Conservation (phyloP, 2,113 vertebrate species). For the Aplodontia rufa region DNA sequence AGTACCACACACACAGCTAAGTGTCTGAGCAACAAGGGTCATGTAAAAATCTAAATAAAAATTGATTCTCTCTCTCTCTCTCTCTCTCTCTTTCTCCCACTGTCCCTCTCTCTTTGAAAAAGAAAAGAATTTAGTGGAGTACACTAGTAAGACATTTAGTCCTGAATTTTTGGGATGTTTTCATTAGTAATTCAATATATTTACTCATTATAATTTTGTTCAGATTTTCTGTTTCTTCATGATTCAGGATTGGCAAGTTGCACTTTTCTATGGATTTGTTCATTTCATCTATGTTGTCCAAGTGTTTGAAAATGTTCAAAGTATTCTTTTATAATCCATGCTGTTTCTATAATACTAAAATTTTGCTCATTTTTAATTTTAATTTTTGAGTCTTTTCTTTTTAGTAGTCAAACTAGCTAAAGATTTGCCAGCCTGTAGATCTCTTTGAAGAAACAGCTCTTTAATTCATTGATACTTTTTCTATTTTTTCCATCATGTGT, state of each 20-base stretch:
- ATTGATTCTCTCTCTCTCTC: too few relatives aligned
- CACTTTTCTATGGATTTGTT: too few relatives aligned
- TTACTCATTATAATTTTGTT: not conserved
- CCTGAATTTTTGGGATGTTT: not conserved
- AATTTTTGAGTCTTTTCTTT: not conserved
- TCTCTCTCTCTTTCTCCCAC: too few relatives aligned
- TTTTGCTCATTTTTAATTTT: not conserved
- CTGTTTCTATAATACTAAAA: not conserved
- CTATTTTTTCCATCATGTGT: not conserved
- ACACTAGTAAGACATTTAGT: not conserved
- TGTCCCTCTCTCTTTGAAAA: too few relatives aligned
- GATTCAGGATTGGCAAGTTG: too few relatives aligned
- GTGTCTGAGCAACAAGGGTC: too few relatives aligned
- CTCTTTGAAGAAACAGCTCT: not conserved
- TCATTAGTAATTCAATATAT: not conserved
- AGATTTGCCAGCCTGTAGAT: not conserved
- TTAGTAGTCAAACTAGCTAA: not conserved
- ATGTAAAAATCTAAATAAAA: too few relatives aligned
- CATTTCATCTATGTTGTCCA: too few relatives aligned
- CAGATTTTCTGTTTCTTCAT: not conserved
- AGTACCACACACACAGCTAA: too few relatives aligned
- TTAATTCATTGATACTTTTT: not conserved
- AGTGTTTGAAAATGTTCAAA: not conserved
- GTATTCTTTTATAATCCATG: not conserved
- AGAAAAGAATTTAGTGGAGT: not conserved